Base-by-base conservation (phyloP, 2,113 vertebrate species). In the Isurus oxyrinchus region DNA sequence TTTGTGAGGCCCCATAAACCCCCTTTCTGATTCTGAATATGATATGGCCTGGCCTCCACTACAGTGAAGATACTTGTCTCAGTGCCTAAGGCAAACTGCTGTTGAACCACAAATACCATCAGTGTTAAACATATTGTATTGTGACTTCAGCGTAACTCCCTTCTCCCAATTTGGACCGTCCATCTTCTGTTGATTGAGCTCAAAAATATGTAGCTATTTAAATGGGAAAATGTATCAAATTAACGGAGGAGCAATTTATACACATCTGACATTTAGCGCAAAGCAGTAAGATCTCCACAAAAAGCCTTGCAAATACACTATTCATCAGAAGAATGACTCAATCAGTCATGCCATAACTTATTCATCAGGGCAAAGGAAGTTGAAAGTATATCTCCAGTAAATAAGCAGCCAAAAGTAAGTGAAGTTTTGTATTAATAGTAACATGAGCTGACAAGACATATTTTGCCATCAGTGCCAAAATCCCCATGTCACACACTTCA, bases 401-500 rank as follows among this genome's bases (percentile, higher is more conserved):
- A 44, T 67, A 67, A 94, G 40, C n/a, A 40, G n/a, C 4, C n/a
- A 94, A 94, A 94, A 95, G 13, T 23, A 66, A 94, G 16, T 61
- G 63, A 40, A 66, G 23, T 21, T 44, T 94, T n/a, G 14, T 44
- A 40, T 94, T 94, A 44, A 67, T 49, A 25, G 63, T 31, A 53
- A 67, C 57, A 44, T 44, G 59, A 94, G 93, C 61, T 95, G 63
- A 95, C 93, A 49, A 3, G 63, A 44, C 40, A 27, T 49, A 55
- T 69, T 95, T 95, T 95, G 44, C 63, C 40, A 69, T 66, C 63
- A 67, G 7, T 13, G 93, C 13, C 67, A 40, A 95, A 11, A 49
- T 95, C 59, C n/a, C 91, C 53, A 69, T 95, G 35, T 49, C 61
- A 44, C 59, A 94, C 61, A 67, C 93, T 94, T 69, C 40, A 95